Percentiles rank a stretch among this genome's conserved stretches.
These are phyloP conservation scores for Melanogrammus aeglefinus DNA, from an alignment of 2,797 vertebrate genomes.

Conservation along the genomic window DNA sequence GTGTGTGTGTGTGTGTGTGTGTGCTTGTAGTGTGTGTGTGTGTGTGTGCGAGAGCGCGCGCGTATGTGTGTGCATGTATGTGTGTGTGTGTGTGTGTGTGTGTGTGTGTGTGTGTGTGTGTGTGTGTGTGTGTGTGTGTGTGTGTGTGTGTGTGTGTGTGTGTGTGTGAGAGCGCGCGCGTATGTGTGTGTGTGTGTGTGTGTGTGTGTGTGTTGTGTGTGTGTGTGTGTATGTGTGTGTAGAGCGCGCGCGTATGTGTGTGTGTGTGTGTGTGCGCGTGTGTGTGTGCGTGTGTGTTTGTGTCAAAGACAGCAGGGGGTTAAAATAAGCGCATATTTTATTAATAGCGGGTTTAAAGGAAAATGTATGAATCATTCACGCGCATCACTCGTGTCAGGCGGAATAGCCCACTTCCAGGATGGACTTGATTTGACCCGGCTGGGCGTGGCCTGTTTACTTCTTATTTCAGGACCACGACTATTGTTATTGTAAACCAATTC, in stretches of 20 bases:
- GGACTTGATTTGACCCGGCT: not conserved
- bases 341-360: conserved; percentile 56
- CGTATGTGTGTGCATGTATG: too few relatives aligned
- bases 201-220: not conserved
- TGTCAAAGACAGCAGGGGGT: conserved; percentile 13
- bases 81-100: not conserved
- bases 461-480: too few relatives aligned
- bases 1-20: not conserved
- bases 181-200: conserved; percentile 5
- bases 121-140: too few relatives aligned
- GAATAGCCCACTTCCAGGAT: not conserved
- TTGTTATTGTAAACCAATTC: too few relatives aligned
- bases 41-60: too few relatives aligned
- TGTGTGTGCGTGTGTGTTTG: not conserved
- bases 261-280: not conserved
- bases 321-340: conserved; percentile 66
- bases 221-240: not conserved
- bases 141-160: conserved; percentile 2
- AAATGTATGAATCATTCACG: conserved; percentile 66
- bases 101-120: conserved; percentile 4
- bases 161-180: conserved; percentile 10
- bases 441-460: not conserved
- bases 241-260: conserved; percentile 11
- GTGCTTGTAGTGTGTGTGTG: too few relatives aligned
- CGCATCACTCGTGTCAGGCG: conserved; percentile 1